Conservation (phyloP, 2,888 invertebrate species). For the Zootermopsis nevadensis region DNA sequence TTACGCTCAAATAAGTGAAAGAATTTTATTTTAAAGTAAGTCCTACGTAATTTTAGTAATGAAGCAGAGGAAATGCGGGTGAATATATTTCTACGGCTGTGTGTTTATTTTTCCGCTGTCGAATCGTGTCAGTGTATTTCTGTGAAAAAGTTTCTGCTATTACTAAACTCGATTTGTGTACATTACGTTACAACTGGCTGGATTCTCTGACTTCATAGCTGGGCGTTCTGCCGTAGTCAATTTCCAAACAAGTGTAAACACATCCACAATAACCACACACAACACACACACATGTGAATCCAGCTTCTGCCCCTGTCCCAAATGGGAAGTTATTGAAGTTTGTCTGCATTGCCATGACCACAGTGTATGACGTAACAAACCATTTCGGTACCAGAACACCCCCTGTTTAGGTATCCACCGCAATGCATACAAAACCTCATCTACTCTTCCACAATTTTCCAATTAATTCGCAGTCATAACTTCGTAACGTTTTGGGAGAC, state of each 20-base stretch:
- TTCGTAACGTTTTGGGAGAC: neutral
- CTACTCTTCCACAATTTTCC: neutral
- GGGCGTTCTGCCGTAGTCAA: neutral
- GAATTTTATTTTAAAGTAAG: too few relatives aligned
- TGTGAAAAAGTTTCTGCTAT: too few relatives aligned
- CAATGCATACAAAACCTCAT: neutral
- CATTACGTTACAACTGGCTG: neutral
- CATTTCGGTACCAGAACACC: neutral
- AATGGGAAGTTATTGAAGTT: slow-evolving; percentile 2
- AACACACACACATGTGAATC: neutral
- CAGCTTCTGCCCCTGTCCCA: neutral
- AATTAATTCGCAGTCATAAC: neutral
- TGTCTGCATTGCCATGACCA: neutral
- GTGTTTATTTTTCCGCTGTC: too few relatives aligned
- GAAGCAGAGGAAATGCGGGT: too few relatives aligned
- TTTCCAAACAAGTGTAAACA: neutral
- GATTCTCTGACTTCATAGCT: neutral
- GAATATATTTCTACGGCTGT: too few relatives aligned
- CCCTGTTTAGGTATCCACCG: neutral
- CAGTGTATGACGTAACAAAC: neutral
- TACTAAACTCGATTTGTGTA: neutral
- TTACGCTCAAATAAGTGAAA: too few relatives aligned
- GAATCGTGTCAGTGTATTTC: too few relatives aligned
- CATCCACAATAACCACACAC: neutral
- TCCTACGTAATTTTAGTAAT: too few relatives aligned